A percentile compares a stretch with the other conserved stretches of the same genome.
Conservation (phyloP, 2,888 invertebrate genomes). For the Cantharis rustica region DNA sequence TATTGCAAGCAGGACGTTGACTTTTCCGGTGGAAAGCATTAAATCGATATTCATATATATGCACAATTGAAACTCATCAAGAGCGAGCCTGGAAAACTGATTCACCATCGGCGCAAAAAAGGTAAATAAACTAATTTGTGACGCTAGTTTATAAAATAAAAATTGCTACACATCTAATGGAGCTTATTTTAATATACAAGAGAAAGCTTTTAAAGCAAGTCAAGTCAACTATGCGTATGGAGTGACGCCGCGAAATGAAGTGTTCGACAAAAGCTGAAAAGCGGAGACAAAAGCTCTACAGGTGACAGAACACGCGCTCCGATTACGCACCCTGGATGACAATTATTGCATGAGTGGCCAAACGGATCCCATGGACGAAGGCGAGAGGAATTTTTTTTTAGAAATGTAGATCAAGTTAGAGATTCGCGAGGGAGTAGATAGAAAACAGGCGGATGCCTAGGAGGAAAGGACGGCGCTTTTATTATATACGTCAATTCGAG, state of each 20-base stretch:
- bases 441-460: conserved; percentile 18
- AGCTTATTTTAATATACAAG: conserved; percentile 27
- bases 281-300: conserved; percentile 22
- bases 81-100: conserved; percentile 16
- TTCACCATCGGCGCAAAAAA: conserved; percentile 7
- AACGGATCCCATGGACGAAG: conserved; percentile 1
- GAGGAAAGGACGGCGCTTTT: conserved; percentile 14
- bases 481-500: conserved; percentile 11
- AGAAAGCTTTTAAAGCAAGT: conserved; percentile 21
- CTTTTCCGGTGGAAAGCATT: conserved; percentile 24
- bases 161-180: conserved; percentile 8
- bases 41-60: conserved; percentile 19
- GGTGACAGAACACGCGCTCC: conserved; percentile 28
- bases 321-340: conserved; percentile 25
- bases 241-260: conserved; percentile 17
- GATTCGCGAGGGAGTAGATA: conserved; percentile 6
- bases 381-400: neutral
- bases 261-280: conserved; percentile 19
- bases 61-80: conserved; percentile 17
- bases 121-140: conserved; percentile 28
- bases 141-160: conserved; percentile 7
- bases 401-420: neutral
- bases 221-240: conserved; percentile 17
- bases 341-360: conserved; percentile 16
- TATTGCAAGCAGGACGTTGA: conserved; percentile 23